Base-by-base conservation (phyloP, 53 echinoderm and acorn worm genomes). In the Holothuria leucospilota region DNA sequence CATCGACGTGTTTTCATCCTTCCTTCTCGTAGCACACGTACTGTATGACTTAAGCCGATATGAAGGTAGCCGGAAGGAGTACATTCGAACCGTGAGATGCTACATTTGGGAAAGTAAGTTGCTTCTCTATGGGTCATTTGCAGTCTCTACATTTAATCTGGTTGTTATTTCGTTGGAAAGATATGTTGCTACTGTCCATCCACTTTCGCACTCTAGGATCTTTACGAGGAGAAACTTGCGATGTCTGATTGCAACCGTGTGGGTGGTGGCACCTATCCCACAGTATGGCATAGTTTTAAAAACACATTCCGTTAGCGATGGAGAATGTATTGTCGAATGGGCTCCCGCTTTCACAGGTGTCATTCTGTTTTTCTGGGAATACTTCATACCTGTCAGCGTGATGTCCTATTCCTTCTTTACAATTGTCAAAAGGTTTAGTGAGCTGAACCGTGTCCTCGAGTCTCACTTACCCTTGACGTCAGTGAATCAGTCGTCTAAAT, bases 351-450 rank as follows among this genome's bases (percentile, higher is more conserved):
- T 39, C 5, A 20, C 29, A 12, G 93, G 93, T 29, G 27, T 89
- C 29, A 46, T 87, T 63, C 39, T 85, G 8, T 95, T 90, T 51
- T 78, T 95, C 14, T 90, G 88, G 86, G 95, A 95, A 14, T 95
- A 88, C 60, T 87, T 92, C 61, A 21, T 92, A 23, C 95, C 95
- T 5, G 68, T 84, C 16, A 38, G 71, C n/a, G 59, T 90, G 29
- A 95, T 95, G 95, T 78, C 88, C 6, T 88, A 59, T 39, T 86
- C 90, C 14, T 95, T 88, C 72, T 70, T 82, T n/a, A 63, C 29
- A 26, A 87, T 95, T 15, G 86, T 88, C 5, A 25, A 69, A 28
- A 92, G 87, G 73, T 77, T 95, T 41, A 81, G 71, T 28, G 42
- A 77, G 42, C 53, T 84, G 20, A 77, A 78, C 24, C 69, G 58